Percentiles rank a stretch among this genome's conserved stretches.
These are phyloP conservation scores for Drosophila borealis DNA, from an alignment of 2,888 invertebrate species.

Conservation along the genomic window DNA sequence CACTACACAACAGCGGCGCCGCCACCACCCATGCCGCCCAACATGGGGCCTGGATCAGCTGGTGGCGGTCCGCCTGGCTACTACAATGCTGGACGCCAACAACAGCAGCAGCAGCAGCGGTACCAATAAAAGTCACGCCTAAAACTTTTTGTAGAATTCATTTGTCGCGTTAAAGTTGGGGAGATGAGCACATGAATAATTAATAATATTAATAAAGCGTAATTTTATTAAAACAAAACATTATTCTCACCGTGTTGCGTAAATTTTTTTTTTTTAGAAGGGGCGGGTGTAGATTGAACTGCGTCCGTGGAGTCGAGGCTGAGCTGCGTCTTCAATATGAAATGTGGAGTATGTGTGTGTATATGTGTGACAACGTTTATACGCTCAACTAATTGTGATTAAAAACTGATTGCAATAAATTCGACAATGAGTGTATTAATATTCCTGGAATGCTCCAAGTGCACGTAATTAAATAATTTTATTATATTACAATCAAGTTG, in stretches of 20 bases:
- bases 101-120: slow-evolving; percentile 57
- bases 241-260: slow-evolving; percentile 41
- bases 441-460: background rate
- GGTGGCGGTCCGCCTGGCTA: slow-evolving; percentile 43
- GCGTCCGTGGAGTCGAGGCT: slow-evolving; percentile 8
- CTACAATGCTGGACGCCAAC: slow-evolving; percentile 60
- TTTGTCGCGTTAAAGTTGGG: slow-evolving; percentile 17
- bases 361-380: slow-evolving; percentile 13
- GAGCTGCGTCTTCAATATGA: slow-evolving; percentile 19
- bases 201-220: slow-evolving; percentile 73
- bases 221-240: slow-evolving; percentile 72
- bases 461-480: background rate
- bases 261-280: background rate
- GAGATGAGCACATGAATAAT: slow-evolving; percentile 20
- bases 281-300: slow-evolving; percentile 1
- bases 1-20: slow-evolving; percentile 59
- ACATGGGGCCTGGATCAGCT: slow-evolving; percentile 38
- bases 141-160: slow-evolving; percentile 15
- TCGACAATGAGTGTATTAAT: slow-evolving; percentile 1
- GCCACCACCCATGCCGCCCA: slow-evolving; percentile 61
- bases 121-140: slow-evolving; percentile 43
- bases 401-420: background rate
- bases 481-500: background rate
- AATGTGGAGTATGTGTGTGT: slow-evolving; percentile 29
- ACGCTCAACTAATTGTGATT: slow-evolving; percentile 20